Percentiles rank a stretch among this genome's conserved stretches.
phyloP scores from a whole-genome alignment of 2,888 invertebrate species.

The Zaprionus bogoriensis region DNA sequence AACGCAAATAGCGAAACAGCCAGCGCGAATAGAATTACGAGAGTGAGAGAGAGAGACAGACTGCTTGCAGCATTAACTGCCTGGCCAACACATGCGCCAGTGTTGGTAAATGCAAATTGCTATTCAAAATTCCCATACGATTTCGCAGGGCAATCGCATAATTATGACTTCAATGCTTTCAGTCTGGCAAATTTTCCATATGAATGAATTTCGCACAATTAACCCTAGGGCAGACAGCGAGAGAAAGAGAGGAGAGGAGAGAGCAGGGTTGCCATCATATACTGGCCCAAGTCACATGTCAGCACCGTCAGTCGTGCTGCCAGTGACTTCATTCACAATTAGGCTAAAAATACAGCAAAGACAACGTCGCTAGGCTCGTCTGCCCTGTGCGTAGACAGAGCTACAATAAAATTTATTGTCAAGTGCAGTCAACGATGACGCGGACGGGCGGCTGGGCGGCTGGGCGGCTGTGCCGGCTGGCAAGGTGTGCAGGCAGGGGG shows the following conservation, averaged over 20 bases:
- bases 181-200: constrained; percentile 72
- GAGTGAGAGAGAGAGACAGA: no score
- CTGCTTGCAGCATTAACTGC: not conserved
- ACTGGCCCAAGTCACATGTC: constrained; percentile 53
- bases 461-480: constrained; percentile 1
- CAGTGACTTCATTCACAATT: constrained; percentile 68
- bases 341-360: constrained; percentile 68
- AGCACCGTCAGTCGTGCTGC: constrained; percentile 44
- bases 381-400: constrained; percentile 34
- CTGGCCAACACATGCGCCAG: constrained; percentile 16
- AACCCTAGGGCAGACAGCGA: constrained; percentile 23
- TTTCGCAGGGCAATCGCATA: constrained; percentile 47
- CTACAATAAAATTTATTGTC: constrained; percentile 73
- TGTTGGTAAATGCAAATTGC: not conserved
- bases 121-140: constrained; percentile 8
- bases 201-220: constrained; percentile 75
- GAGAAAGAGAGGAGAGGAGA: not conserved
- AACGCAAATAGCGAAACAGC: constrained; percentile 43
- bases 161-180: constrained; percentile 70
- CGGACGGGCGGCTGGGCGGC: not conserved
- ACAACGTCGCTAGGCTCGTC: constrained; percentile 12
- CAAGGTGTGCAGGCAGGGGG: constrained; percentile 35
- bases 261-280: constrained; percentile 16
- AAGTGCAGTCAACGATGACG: constrained; percentile 60
- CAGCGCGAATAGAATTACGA: not conserved